Base-by-base conservation (phyloP, 2,113 vertebrate genomes). In the Chiloscyllium plagiosum region DNA sequence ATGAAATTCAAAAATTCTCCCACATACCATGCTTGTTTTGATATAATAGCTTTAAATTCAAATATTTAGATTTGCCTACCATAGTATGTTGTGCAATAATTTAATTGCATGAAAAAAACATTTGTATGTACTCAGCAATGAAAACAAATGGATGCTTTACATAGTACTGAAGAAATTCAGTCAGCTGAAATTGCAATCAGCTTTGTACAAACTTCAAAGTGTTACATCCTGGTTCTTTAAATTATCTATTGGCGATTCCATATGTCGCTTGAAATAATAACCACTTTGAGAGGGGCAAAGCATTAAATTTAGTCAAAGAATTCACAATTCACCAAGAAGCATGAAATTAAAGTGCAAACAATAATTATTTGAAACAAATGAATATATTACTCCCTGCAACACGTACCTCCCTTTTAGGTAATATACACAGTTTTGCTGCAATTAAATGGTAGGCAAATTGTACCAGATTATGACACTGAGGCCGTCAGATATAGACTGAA, bases 111-210 rank as follows among this genome's bases (percentile, higher is more conserved):
- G 1, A 20, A 65, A 65, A 65, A 66, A 33, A 93, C 17, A n/a
- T 66, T 66, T 8, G 61, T 76, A 33, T 76, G 33, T 33, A 76
- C 33, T 76, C 72, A 76, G 20, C 20, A 68, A 68, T 37, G 61
- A 93, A 92, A 92, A 37, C 56, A 92, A 92, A 37, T 33, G n/a
- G 33, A 65, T 93, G 13, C 37, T 93, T 93, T 93, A n/a, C 61
- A 72, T 22, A 52, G 68, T 76, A 33, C 26, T 52, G 42, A 29
- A 24, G 19, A 76, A 95, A 15, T 15, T 29, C 37, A 72, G 42
- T 72, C 47, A 50, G 68, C 26, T 72, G 42, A 26, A 4, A 68
- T 50, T 56, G 47, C 68, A 92, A 70, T 29, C 68, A 72, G 3
- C 69, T 29, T 95, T 47, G 33, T 24, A 29, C 68, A 95, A 72